Percentiles rank a stretch among this genome's conserved stretches.
These are phyloP conservation scores for Rhabditoides inermis DNA, from an alignment of 2,888 invertebrate species.

Conservation along the genomic window DNA sequence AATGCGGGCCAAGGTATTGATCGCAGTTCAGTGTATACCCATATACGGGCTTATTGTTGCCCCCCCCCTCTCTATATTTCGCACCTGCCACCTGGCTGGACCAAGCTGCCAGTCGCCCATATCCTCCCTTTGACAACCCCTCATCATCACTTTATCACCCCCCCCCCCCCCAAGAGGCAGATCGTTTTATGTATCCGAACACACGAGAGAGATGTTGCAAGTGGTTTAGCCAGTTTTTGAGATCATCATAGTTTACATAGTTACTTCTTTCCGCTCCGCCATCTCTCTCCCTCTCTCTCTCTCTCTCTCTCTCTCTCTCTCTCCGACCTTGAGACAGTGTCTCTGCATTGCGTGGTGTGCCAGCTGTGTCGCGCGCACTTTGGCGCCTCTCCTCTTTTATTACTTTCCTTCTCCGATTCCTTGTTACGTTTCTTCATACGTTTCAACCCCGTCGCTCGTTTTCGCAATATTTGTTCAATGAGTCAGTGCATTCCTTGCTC, in stretches of 20 bases:
- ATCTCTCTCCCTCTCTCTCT: conserved; percentile 4
- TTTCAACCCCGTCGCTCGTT: conserved; percentile 8
- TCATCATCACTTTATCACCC: not conserved
- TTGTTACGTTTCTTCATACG: conserved; percentile 8
- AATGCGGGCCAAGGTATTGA: too few species aligned
- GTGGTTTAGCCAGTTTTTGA: too few species aligned
- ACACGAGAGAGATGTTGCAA: too few species aligned
- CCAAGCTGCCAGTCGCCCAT: too few species aligned
- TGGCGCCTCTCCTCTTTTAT: conserved; percentile 1
- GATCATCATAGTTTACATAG: too few species aligned
- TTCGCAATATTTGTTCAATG: not conserved
- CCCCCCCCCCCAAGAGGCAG: too few species aligned
- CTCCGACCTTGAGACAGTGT: too few species aligned
- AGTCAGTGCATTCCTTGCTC: not conserved
- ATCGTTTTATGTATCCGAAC: too few species aligned
- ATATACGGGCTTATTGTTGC: too few species aligned
- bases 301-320: not conserved
- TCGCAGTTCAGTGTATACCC: too few species aligned
- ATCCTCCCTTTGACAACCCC: not conserved
- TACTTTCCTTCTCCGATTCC: conserved; percentile 5
- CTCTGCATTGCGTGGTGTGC: conserved; percentile 4
- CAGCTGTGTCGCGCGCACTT: conserved; percentile 10
- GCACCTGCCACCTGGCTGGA: too few species aligned
- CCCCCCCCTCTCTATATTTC: too few species aligned
- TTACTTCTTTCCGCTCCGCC: not conserved